Evolutionary conservation across 2,113 vertebrate species (phyloP), one percentile per base, ranked within the genome.

Genomic region (Chiloscyllium plagiosum): DNA sequence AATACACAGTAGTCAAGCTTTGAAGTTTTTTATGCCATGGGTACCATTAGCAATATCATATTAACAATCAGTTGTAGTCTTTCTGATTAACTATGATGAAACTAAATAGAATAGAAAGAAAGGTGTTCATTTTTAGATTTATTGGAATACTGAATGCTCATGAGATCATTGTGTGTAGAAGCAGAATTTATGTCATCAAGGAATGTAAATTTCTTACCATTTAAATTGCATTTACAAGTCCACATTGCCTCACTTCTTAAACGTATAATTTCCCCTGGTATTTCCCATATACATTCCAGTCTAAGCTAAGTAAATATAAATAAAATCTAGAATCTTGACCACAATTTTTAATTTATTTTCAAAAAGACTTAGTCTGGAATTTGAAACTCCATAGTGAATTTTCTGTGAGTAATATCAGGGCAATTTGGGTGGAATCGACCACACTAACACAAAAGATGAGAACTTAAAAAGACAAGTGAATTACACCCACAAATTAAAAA

Each of bases 281-380:
- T 50, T 29, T 61, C 61, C 87, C 50, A 86, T 22, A 50, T 5
- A 47, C 42, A 85, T 17, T 86, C 22, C 3, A 50, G 50, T 22
- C 37, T 47, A 50, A 86, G 50, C 42, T 24, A 20, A 29, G 47
- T 15, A 89, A 89, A 65, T 52, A 65, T 92, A 13, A 61, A 15
- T 61, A 5, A 2, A 12, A 90, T 33, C 4, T 29, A 89, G 12
- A 92, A 92, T 65, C 52, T 17, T 89, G 5, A 65, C 15, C 26
- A 65, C n/a, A 92, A 92, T 92, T 65, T 92, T 7, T n/a, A 92
- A 92, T 65, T 65, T 33, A 65, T 90, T 92, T n/a, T 65, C 61
- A 87, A 65, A 65, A 10, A 89, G 76, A 7, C 56, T 61, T 65
- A 56, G 85, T 90, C 33, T 33, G 56, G 29, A 65, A 15, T 13